Conservation (phyloP, 1,140 invertebrate genomes). For the Dendroctonus valens region DNA sequence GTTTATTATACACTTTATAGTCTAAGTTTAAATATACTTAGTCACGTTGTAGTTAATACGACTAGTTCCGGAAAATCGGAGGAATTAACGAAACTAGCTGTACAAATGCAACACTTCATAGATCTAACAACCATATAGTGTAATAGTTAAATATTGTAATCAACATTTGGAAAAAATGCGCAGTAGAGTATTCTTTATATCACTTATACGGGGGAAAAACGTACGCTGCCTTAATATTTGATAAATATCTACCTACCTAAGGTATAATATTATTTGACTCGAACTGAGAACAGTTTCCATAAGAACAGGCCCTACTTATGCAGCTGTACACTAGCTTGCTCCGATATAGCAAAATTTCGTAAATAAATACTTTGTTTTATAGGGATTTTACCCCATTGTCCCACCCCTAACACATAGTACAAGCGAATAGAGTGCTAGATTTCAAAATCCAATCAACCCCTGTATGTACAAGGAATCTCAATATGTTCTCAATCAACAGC, state of each 20-base stretch:
- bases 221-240: constrained; percentile 12
- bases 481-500: background rate
- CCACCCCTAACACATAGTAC: too few species aligned
- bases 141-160: constrained; percentile 26
- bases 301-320: background rate
- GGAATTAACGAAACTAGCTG: background rate
- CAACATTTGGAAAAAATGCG: constrained; percentile 33
- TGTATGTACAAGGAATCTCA: too few species aligned
- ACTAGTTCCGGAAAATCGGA: background rate
- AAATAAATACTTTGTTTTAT: constrained; percentile 28
- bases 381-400: background rate
- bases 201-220: constrained; percentile 28
- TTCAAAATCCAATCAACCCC: too few species aligned
- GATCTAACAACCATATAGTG: constrained; percentile 33
- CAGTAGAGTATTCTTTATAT: constrained; percentile 32
- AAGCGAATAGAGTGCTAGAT: too few species aligned
- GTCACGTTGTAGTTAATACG: constrained; percentile 7
- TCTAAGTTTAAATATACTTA: constrained; percentile 18
- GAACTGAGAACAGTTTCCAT: too few species aligned
- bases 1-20: constrained; percentile 18
- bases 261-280: background rate
- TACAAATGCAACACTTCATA: background rate
- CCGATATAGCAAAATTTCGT: constrained; percentile 6
- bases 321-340: constrained; percentile 1
- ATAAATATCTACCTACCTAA: constrained; percentile 5